A percentile compares a stretch with the other conserved stretches of the same genome.
These are phyloP conservation scores for Aphodius granarius DNA, from an alignment of 2,888 invertebrate genomes.

Conservation along the genomic window DNA sequence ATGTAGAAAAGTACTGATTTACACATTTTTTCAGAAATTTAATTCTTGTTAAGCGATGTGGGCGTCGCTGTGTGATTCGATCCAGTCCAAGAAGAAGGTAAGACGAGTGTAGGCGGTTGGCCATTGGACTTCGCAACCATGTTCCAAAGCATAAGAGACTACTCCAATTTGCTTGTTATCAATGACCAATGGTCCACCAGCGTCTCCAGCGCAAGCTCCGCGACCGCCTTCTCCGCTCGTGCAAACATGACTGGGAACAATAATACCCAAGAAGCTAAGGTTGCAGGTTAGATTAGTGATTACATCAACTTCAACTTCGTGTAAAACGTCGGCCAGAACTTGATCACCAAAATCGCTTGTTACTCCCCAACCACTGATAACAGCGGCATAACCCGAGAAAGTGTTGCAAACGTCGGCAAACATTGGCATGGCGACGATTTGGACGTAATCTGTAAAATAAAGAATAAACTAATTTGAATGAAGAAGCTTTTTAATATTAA, in stretches of 20 bases:
- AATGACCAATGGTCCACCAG: conserved; percentile 21
- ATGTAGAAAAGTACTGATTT: background rate
- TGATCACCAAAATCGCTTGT: background rate
- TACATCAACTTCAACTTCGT: conserved; percentile 7
- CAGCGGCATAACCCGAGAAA: conserved; percentile 10
- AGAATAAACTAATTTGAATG: background rate
- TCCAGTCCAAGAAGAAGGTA: conserved; percentile 3
- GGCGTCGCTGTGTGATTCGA: background rate
- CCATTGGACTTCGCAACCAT: conserved; percentile 4
- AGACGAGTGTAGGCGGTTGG: background rate
- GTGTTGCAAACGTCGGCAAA: conserved; percentile 9
- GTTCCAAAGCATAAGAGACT: background rate
- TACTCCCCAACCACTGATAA: conserved; percentile 26
- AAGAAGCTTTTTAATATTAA: background rate
- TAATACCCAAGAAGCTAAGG: conserved; percentile 16
- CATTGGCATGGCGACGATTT: conserved; percentile 11
- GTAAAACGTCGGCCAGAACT: conserved; percentile 15
- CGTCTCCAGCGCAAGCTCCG: conserved; percentile 23
- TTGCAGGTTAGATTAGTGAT: conserved; percentile 22
- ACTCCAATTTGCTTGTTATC: conserved; percentile 8
- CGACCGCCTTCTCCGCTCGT: conserved; percentile 18
- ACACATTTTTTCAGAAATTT: background rate
- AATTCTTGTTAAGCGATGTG: background rate
- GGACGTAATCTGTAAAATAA: conserved; percentile 16
- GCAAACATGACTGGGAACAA: conserved; percentile 16